A percentile compares a stretch with the other conserved stretches of the same genome.
Conservation (phyloP, 2,888 invertebrate species). For the Octodonta nipae region DNA sequence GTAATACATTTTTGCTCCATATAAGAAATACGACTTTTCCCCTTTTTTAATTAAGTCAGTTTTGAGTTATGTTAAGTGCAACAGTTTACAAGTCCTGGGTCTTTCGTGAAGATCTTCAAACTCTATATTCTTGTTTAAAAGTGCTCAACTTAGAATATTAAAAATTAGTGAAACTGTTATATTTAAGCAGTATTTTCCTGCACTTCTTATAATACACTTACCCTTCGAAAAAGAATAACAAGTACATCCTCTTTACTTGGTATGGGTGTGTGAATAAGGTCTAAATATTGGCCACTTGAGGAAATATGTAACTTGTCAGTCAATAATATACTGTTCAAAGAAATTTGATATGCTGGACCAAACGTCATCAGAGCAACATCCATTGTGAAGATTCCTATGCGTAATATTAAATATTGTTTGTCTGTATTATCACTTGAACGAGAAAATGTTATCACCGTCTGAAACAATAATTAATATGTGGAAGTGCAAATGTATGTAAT, state of each 20-base stretch:
- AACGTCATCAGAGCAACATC: constrained; percentile 67
- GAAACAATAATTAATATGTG: constrained; percentile 5
- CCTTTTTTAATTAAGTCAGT: no score
- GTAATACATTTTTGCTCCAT: no score
- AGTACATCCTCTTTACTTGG: constrained; percentile 49
- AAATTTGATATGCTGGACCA: constrained; percentile 64
- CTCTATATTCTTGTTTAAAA: no score
- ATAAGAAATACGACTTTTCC: no score
- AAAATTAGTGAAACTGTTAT: no score
- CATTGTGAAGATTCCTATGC: constrained; percentile 52
- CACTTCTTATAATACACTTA: no score
- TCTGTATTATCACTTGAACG: constrained; percentile 51
- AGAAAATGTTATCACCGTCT: constrained; percentile 54
- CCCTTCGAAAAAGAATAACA: constrained; percentile 64
- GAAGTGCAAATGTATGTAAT: not conserved
- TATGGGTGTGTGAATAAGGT: constrained; percentile 50
- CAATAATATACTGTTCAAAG: constrained; percentile 48
- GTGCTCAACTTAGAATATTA: no score
- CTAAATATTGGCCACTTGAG: constrained; percentile 60
- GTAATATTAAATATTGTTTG: constrained; percentile 60
- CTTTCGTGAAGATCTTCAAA: no score
- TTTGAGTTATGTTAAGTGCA: no score
- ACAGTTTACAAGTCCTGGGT: no score
- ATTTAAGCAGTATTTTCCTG: no score
- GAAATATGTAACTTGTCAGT: constrained; percentile 67